Base-by-base conservation (phyloP, 2,113 vertebrate species). In the Psilopogon haemacephalus region DNA sequence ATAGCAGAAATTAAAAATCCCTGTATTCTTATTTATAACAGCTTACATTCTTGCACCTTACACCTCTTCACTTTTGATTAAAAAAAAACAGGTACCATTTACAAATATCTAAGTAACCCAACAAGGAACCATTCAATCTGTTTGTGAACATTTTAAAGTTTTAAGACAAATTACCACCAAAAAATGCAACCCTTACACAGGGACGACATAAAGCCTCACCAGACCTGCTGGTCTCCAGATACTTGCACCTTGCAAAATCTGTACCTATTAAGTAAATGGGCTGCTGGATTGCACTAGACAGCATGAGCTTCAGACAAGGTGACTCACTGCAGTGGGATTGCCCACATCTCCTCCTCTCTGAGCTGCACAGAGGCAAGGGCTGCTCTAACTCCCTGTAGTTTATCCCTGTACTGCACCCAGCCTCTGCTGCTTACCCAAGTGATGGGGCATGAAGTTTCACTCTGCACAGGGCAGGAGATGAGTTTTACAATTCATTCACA, bases 341-440 rank as follows among this genome's bases (percentile, higher is more conserved):
- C 48, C n/a, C 35, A 8, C 21, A 55, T 12, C 18, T 6, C 33
- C 69, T 75, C n/a, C 58, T 30, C 64, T 44, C 40, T 18, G 56
- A 17, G 5, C n/a, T 35, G 27, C 75, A 50, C 21, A 23, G 38
- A 80, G 40, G 32, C 3, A 9, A 84, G 54, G 54, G 32, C 38
- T 12, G 56, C 42, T 58, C 69, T 38, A 40, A 73, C 52, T 76
- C 19, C 24, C 42, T 7, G 9, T 72, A 85, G 46, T 6, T 1
- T 7, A 1, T 50, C n/a, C 32, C 38, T 37, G 21, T 11, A 73
- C 62, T 2, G 0, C 48, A 59, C 32, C 33, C 3, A 0, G 16
- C 8, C 33, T 38, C 37, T 5, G 2, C 10, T 1, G 19, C 27
- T 72, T 8, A 0, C 18, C 21, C 11, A 46, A 65, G 44, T 2